Evolutionary conservation across 2,113 vertebrate species (phyloP), one percentile per base, ranked within the genome.

Genomic region (Podarcis raffonei): DNA sequence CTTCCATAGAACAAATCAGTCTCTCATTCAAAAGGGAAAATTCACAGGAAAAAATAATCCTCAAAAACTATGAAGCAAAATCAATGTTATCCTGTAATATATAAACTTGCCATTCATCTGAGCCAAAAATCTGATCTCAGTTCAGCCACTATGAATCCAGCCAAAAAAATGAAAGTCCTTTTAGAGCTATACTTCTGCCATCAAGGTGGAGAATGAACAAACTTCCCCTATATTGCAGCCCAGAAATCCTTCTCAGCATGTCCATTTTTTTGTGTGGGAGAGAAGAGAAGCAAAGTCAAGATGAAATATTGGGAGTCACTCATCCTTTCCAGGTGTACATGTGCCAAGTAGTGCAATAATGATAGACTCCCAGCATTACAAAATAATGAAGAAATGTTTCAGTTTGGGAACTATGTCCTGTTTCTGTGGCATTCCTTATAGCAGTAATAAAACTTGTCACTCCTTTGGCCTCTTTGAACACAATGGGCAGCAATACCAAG

Each of bases 321-420:
- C 95, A 91, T 93, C 94, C 94, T 96, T 97, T 97, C 95, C 95
- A 97, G 96, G 96, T 97, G 92, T 94, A 93, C 5, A n/a, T 62
- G 94, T 92, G 96, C 97, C 96, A 97, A 96, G 95, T 96, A 94
- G 96, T 0, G 6, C 96, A 96, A 93, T 0, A 25, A 87, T 89
- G 48, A 85, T 97, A 96, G 95, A 66, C 87, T 94, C 89, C 94
- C 93, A 93, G 74, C 83, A 84, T 96, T 96, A 94, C 95, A 97
- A 97, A 97, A 96, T 96, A 96, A 96, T 93, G 93, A 95, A 96
- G 95, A 96, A 95, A 97, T 93, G 20, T 83, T 95, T 92, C 92
- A 95, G 48, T 90, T 87, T 91, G 93, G 89, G 91, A 97, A 91
- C 90, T 88, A 84, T 62, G 93, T 92, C 88, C 91, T 90, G 68